Percentiles rank a stretch among this genome's conserved stretches.
Evolutionary conservation across 2,888 invertebrate genomes (phyloP).

Genomic region (Andrena trimmerana): DNA sequence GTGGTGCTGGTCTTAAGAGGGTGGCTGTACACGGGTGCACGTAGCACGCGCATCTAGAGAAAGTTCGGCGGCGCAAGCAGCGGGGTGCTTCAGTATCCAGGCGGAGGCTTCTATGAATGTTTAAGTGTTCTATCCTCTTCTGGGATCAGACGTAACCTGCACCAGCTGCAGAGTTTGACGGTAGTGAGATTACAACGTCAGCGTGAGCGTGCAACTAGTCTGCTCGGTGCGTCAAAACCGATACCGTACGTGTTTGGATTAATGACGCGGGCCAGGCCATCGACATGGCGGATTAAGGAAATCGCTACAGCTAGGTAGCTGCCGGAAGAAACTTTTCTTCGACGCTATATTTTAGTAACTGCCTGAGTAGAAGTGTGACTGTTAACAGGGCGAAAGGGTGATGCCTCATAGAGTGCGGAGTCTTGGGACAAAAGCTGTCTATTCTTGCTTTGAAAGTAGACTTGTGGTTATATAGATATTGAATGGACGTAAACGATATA

Average conservation of each 20-base stretch:
- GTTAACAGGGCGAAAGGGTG: not conserved
- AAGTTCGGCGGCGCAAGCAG: constrained; percentile 49
- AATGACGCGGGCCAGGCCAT: constrained; percentile 53
- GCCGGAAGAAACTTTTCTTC: constrained; percentile 37
- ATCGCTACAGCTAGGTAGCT: constrained; percentile 20
- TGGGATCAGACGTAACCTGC: constrained; percentile 59
- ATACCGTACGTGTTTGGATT: constrained; percentile 53
- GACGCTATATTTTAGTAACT: not conserved
- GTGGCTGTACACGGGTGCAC: constrained; percentile 14
- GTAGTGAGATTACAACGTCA: constrained; percentile 74
- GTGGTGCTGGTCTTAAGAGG: constrained; percentile 24
- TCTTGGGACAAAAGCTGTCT: not conserved
- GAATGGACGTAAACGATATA: too few species aligned
- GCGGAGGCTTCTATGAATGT: constrained; percentile 73
- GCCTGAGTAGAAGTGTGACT: not conserved
- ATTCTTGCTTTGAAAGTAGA: not conserved
- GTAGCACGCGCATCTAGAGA: constrained; percentile 15
- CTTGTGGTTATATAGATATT: too few species aligned
- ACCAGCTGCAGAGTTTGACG: constrained; percentile 67
- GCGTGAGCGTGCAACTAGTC: constrained; percentile 61
- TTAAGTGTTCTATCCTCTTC: constrained; percentile 68
- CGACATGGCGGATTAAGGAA: constrained; percentile 49
- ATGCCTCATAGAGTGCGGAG: not conserved
- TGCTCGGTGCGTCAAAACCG: constrained; percentile 61
- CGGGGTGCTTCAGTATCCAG: constrained; percentile 31